Base-by-base conservation (phyloP, 2,888 invertebrate species). In the Drosophila melanosoma region DNA sequence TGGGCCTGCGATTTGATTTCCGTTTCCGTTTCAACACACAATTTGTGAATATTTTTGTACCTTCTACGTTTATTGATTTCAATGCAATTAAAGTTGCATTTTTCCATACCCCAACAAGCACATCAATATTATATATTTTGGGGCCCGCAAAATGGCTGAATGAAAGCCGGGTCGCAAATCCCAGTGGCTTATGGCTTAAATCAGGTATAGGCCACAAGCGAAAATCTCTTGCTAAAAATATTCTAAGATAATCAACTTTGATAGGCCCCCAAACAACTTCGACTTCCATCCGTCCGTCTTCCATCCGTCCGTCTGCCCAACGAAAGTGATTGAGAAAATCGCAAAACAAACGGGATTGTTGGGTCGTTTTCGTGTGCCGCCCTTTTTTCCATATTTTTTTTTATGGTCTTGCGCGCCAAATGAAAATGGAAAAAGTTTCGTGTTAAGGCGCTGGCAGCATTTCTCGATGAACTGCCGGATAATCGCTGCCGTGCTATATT, bases 171-270 rank as follows among this genome's bases (percentile, higher is more conserved):
- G 70, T 36, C 72, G 65, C 71, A 84, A 85, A 85, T 87, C 85
- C 87, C 81, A 15, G 48, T 48, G 74, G 84, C 82, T 85, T 85
- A 82, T 58, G 65, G 59, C 66, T 58, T 81, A 84, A 87, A 84
- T 84, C 87, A 78, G 81, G 74, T 71, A 72, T 61, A 87, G 79
- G 79, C 85, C 87, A 70, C 83, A 79, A 79, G 73, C 74, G 64
- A 75, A 81, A 84, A 87, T 84, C 86, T 76, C 74, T 69, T 26
- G 73, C 79, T 74, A 79, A 85, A 86, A 82, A 76, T 85, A 81
- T 87, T 87, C 79, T 63, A 77, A 74, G 87, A 87, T 85, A 85
- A 85, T 87, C 85, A 87, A 85, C 83, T 85, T 84, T 84, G 87
- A 87, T 85, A 82, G 85, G 82, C 68, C 70, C n/a, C 48, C 54